A percentile compares a stretch with the other conserved stretches of the same genome.
Evolutionary conservation across 2,888 invertebrate species (phyloP).

Genomic region (Carabus problematicus): DNA sequence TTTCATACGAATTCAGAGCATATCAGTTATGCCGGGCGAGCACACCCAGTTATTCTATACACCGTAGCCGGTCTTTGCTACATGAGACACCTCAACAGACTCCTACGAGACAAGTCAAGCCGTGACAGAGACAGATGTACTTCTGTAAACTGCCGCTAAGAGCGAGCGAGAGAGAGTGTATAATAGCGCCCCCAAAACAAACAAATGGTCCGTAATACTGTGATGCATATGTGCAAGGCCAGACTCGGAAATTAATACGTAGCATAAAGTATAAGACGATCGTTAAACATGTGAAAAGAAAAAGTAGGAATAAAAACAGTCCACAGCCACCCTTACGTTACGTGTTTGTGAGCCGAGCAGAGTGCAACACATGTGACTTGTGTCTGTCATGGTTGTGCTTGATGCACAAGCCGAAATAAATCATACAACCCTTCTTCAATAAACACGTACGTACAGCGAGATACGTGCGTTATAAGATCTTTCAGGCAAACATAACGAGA

Average conservation of each 20-base stretch:
- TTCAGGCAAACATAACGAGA: too few species aligned
- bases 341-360: not conserved
- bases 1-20: too few species aligned
- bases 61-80: not conserved
- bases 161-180: constrained; percentile 1
- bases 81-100: constrained; percentile 1
- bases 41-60: not conserved
- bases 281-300: not conserved
- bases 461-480: too few species aligned
- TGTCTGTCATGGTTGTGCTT: constrained; percentile 18
- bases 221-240: constrained; percentile 2
- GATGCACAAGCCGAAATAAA: constrained; percentile 4
- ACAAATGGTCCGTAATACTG: constrained; percentile 5
- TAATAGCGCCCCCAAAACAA: constrained; percentile 11
- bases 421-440: constrained; percentile 15
- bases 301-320: not conserved
- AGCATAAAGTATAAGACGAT: not conserved
- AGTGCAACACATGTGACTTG: constrained; percentile 8
- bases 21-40: not conserved
- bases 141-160: not conserved
- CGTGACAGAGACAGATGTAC: too few species aligned
- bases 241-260: constrained; percentile 15
- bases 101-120: not conserved
- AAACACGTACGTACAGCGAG: too few species aligned
- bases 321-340: constrained; percentile 12